phyloP scores from a whole-genome alignment of 1,140 invertebrate genomes.

The Saccostrea cuccullata region DNA sequence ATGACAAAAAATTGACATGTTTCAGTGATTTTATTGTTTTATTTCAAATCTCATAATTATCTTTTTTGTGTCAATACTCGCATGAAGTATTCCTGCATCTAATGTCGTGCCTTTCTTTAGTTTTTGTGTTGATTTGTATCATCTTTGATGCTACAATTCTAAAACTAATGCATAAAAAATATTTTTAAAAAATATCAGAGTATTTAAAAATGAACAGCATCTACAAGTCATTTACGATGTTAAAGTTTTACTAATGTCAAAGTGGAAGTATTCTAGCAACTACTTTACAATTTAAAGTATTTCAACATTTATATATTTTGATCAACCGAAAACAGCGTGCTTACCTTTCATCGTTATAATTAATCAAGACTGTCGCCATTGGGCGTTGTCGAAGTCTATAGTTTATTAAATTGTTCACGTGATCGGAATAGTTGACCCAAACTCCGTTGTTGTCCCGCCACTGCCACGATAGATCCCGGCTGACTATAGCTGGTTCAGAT shows the following conservation, averaged over 20 bases:
- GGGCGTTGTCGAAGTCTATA: not conserved
- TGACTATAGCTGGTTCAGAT: not conserved
- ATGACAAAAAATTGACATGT: too few relatives aligned
- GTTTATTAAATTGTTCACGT: not conserved
- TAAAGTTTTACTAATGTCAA: not conserved
- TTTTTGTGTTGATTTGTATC: conserved; percentile 15
- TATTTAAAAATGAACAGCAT: not conserved
- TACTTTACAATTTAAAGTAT: not conserved
- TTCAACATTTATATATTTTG: not conserved
- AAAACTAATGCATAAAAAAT: not conserved
- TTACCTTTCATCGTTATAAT: not conserved
- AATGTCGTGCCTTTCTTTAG: not conserved
- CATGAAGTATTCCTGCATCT: not conserved
- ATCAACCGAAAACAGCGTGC: not conserved
- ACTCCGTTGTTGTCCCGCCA: not conserved
- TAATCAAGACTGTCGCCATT: not conserved
- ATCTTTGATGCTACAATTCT: conserved; percentile 15
- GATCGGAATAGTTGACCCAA: not conserved
- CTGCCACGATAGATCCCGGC: not conserved
- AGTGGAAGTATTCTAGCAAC: not conserved
- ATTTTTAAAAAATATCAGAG: not conserved
- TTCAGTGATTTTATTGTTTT: too few relatives aligned
- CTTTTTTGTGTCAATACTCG: not conserved
- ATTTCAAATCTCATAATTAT: too few relatives aligned
- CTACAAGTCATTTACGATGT: not conserved